Evolutionary conservation across 2,888 invertebrate genomes (phyloP), one percentile per base, ranked within the genome.

Genomic region (Athalia cordata): DNA sequence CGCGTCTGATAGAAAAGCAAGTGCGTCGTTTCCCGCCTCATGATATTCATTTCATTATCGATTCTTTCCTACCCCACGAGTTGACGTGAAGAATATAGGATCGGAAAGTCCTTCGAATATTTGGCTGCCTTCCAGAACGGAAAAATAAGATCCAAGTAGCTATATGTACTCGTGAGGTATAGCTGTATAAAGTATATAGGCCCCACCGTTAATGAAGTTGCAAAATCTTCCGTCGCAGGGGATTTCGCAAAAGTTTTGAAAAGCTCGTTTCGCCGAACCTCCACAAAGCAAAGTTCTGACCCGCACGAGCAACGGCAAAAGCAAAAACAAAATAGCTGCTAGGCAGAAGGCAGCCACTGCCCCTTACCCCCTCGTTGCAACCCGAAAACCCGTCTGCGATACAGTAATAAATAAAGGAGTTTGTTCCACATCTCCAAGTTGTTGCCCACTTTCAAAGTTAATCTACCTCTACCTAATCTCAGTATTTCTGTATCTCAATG

Each of bases 381-480:
- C n/a, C 50, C 75, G 75, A 75, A 75, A 75, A 29, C 29, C 75
- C 49, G 75, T 75, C 75, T 75, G 29, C 29, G 75, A 75, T 62
- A 62, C 62, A 50, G 75, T 75, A 61, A 64, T 75, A 75, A 75
- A 75, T 75, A 75, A 75, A 75, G 64, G 64, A 75, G 75, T 75
- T 75, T 75, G 62, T 50, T 75, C 62, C 75, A 75, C 75, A 64
- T 75, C 75, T 75, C 75, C 15, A 43, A 61, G 61, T 64, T 75
- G 75, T 75, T 64, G 75, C 62, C 75, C 75, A 75, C 75, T 75
- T 64, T 50, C 75, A 64, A 75, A 75, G 62, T 75, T 75, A 62
- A 75, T 75, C 75, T 52, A 75, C 75, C 75, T 62, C 64, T 29
- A 50, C 62, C 75, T 75, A 75, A 75, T 75, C 75, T 75, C 62